Evolutionary conservation across 2,797 vertebrate genomes (phyloP).

Genomic region (Muraenolepis orangiensis): DNA sequence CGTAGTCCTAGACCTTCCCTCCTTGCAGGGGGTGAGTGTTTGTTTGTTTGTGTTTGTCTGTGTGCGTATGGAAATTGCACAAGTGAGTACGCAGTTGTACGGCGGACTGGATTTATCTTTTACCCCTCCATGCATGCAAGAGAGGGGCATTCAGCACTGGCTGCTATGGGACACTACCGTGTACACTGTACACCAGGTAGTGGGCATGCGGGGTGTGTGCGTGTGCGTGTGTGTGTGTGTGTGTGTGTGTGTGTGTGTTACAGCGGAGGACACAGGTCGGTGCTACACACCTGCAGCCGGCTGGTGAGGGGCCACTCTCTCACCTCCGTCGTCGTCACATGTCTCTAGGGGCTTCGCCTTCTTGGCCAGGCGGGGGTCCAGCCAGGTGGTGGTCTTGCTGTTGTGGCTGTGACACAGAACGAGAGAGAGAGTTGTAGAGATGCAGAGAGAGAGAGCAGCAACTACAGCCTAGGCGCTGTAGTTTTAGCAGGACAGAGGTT

Average conservation of each 20-base stretch:
- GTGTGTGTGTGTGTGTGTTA: background rate
- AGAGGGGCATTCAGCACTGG: too few species aligned
- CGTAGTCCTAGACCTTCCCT: slow-evolving; percentile 26
- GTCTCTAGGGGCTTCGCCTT: slow-evolving; percentile 97
- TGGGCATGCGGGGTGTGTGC: too few species aligned
- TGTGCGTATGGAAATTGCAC: slow-evolving; percentile 18
- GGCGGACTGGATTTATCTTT: slow-evolving; percentile 50
- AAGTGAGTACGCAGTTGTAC: slow-evolving; percentile 33
- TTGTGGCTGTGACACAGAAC: slow-evolving; percentile 82
- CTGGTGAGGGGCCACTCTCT: slow-evolving; percentile 42
- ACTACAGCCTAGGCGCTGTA: too few species aligned
- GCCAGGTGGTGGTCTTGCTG: slow-evolving; percentile 97
- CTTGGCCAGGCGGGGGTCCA: slow-evolving; percentile 94
- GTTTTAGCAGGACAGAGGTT: too few species aligned
- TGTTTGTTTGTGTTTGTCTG: slow-evolving; percentile 28
- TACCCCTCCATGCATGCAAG: slow-evolving; percentile 42
- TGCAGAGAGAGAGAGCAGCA: slow-evolving; percentile 8
- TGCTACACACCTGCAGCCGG: background rate
- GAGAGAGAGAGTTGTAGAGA: slow-evolving; percentile 11
- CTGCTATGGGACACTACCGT: too few species aligned
- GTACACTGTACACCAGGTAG: too few species aligned
- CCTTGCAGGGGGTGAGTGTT: slow-evolving; percentile 15
- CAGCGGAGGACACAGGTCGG: background rate
- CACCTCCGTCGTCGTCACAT: slow-evolving; percentile 96
- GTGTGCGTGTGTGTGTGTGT: background rate